Conservation (phyloP, 2,797 vertebrate genomes). For the Syngnathus rostellatus region DNA sequence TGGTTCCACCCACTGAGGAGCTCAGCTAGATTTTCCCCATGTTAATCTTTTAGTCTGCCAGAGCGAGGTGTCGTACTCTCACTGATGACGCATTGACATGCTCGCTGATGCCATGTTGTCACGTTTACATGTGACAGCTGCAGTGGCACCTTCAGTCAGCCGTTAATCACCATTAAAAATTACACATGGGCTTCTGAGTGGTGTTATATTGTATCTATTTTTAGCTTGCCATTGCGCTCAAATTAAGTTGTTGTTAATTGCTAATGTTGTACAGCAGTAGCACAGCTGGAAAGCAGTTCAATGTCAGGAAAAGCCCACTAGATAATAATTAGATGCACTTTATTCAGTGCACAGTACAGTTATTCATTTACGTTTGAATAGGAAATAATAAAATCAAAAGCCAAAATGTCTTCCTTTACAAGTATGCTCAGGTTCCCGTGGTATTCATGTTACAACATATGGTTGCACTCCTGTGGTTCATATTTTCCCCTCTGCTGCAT, state of each 20-base stretch:
- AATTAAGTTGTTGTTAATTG: no score
- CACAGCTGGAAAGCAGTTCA: no score
- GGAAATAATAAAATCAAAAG: no score
- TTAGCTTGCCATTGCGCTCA: no score
- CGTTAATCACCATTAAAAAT: not conserved
- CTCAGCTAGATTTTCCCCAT: slow-evolving; percentile 23
- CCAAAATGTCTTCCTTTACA: no score
- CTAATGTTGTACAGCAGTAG: no score
- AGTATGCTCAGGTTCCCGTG: not conserved
- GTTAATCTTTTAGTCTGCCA: slow-evolving; percentile 22
- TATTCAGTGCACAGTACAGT: no score
- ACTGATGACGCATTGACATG: slow-evolving; percentile 12
- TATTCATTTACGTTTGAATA: no score
- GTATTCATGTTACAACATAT: not conserved
- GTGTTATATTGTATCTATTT: no score
- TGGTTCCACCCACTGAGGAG: slow-evolving; percentile 25
- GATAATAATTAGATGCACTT: no score
- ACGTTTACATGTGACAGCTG: slow-evolving; percentile 14
- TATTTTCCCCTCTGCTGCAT: not conserved
- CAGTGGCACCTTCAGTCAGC: not conserved
- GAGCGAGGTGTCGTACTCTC: slow-evolving; percentile 13
- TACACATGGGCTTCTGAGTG: not conserved
- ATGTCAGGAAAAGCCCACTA: no score
- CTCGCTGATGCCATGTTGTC: not conserved
- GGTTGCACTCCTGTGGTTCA: not conserved